A percentile compares a stretch with the other conserved stretches of the same genome.
These are phyloP conservation scores for Argentina silus DNA, from an alignment of 2,797 vertebrate genomes.

Conservation along the genomic window DNA sequence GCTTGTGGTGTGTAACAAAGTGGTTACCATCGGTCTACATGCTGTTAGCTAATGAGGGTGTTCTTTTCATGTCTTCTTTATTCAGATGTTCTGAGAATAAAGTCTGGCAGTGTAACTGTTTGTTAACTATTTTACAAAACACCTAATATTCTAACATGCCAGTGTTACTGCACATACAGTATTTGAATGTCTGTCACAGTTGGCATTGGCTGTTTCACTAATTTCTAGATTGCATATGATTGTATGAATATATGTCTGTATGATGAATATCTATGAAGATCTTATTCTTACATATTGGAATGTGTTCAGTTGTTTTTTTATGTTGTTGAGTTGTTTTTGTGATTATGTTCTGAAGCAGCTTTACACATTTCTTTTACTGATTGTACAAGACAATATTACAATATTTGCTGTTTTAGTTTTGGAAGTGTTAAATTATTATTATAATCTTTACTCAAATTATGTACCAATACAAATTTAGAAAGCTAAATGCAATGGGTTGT, in stretches of 20 bases:
- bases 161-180: background rate
- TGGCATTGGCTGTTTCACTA: background rate
- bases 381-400: background rate
- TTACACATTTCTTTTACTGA: background rate
- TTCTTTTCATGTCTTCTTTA: background rate
- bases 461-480: background rate
- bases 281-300: background rate
- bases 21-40: constrained; percentile 88
- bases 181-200: background rate
- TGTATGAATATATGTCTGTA: background rate
- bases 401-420: background rate
- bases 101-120: background rate
- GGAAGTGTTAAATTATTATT: background rate
- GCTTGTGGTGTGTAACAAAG: constrained; percentile 97
- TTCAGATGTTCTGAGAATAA: constrained; percentile 3
- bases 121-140: background rate
- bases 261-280: background rate
- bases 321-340: background rate
- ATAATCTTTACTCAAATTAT: too few species aligned
- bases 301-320: background rate
- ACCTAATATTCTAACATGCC: background rate
- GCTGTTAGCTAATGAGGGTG: constrained; percentile 81
- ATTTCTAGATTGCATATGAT: background rate
- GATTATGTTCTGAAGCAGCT: background rate
- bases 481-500: background rate